Base-by-base conservation (phyloP, 2,888 invertebrate species). In the Megaustenia siamemsis region DNA sequence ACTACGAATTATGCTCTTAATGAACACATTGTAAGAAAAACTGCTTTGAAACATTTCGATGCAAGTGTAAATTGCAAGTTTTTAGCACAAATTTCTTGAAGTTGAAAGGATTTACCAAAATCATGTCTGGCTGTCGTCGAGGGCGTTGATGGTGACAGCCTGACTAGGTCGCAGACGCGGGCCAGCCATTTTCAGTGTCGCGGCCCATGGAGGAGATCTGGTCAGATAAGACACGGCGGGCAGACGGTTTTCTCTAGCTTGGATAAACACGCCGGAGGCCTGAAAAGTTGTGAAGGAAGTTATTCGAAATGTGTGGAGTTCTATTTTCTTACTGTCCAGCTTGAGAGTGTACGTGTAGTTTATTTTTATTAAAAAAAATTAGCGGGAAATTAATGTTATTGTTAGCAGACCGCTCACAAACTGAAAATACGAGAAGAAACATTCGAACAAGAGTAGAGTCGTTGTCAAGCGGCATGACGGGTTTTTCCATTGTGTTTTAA, bases 141-240 rank as follows among this genome's bases (percentile, higher is more conserved):
- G 77, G 56, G 66, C 69, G 77, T 32, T 0, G n/a, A 66, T 28
- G 40, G 28, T n/a, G 5, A 60, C 56, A n/a, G 69, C 68, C 32
- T 5, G 38, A 1, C 0, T 35, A 40, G 53, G 66, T 60, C 79
- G 28, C 79, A 24, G 69, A 80, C 80, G 69, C 80, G 53, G n/a
- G 68, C 80, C 80, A 69, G 80, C 80, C 69, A 69, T 80, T 45
- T 53, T 80, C 69, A 6, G 40, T 80, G 69, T 80, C 80, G 45
- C 69, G 4, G 35, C 21, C 12, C 45, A n/a, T 45, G 80, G 68
- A 28, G 66, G 66, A 18, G 21, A 69, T 69, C 60, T 60, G 76
- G 60, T 60, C 40, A 60, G 38, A 60, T 53, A 38, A 77, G 38
- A 76, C 38, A 77, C 15, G 38, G 76, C 49, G 53, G 45, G 40